A percentile compares a stretch with the other conserved stretches of the same genome.
These are phyloP conservation scores for Sebastes nivosus DNA, from an alignment of 2,797 vertebrate species.

Conservation along the genomic window DNA sequence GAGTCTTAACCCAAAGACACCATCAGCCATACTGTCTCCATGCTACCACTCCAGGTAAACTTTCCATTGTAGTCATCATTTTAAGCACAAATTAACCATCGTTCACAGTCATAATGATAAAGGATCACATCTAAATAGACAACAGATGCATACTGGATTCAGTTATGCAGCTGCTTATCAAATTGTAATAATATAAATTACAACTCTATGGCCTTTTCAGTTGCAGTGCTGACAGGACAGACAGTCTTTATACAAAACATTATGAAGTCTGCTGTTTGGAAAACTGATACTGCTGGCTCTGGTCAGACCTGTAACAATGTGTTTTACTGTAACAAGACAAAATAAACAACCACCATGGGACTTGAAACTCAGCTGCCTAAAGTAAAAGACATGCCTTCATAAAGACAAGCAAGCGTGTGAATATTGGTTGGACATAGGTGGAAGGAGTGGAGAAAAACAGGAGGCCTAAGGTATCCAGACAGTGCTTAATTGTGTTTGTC, in stretches of 20 bases:
- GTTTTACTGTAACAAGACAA: slow-evolving; percentile 6
- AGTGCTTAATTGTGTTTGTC: slow-evolving; percentile 65
- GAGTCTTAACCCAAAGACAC: slow-evolving; percentile 74
- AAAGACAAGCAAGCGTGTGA: slow-evolving; percentile 2
- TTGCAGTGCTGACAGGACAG: slow-evolving; percentile 1
- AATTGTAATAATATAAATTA: slow-evolving; percentile 28
- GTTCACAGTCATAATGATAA: slow-evolving; percentile 38
- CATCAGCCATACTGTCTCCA: slow-evolving; percentile 66
- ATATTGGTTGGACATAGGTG: slow-evolving; percentile 19
- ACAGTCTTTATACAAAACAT: not conserved
- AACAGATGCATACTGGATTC: slow-evolving; percentile 28
- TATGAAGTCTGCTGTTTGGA: not conserved
- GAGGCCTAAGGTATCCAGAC: slow-evolving; percentile 66
- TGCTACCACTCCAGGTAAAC: slow-evolving; percentile 34
- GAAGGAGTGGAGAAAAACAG: slow-evolving; percentile 46
- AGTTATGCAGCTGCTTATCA: slow-evolving; percentile 16
- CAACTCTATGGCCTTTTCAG: not conserved
- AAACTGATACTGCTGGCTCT: not conserved
- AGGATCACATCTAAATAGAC: slow-evolving; percentile 27
- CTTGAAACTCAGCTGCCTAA: slow-evolving; percentile 5
- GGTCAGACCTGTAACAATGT: not conserved
- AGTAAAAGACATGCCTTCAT: not conserved
- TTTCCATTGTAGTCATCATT: slow-evolving; percentile 61
- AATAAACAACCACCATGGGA: not conserved
- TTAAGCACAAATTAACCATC: slow-evolving; percentile 48